Base-by-base conservation (phyloP, 2,113 vertebrate species). In the Otolemur garnettii region DNA sequence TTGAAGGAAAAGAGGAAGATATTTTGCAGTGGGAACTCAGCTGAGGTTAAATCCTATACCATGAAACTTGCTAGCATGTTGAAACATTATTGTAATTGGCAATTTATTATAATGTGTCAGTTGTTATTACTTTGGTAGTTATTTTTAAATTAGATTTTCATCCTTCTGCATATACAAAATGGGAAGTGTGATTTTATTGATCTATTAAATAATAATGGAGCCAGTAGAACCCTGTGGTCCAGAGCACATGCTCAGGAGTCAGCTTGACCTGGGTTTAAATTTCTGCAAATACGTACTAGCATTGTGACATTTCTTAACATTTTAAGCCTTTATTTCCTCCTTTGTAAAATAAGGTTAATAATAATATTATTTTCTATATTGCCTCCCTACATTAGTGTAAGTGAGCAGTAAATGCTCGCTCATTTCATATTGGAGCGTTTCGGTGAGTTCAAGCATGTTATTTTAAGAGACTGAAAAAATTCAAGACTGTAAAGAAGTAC, bases 261-360 rank as follows among this genome's bases (percentile, higher is more conserved):
- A n/a, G 18, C 10, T 5, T 95, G 64, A 78, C 18, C 2, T 82
- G 5, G 14, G 1, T 59, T 82, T n/a, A 66, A 0, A 87, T 87
- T 7, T 90, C 38, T 64, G 84, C 26, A 4, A 33, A 62, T 12
- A 19, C 11, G 69, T 84, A 28, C 17, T 33, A 24, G 22, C 57
- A 75, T 87, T 69, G 62, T 71, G 60, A 69, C 24, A 75, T 69
- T 92, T 84, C 77, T 85, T 91, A 60, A 57, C 28, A 22, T 50
- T 81, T 90, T 81, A 90, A 96, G 15, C 17, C 10, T 92, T 89
- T 68, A 8, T 89, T 72, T 91, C 26, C 80, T 87, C 38, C 33
- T 38, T 80, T 87, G 12, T 77, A 77, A 87, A 96, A 62, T 79
- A 89, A 42, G n/a, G 26, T 42, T 50, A 53, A 42, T 91, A 60